phyloP scores from a whole-genome alignment of 2,113 vertebrate species.

The Scolopax mira region DNA sequence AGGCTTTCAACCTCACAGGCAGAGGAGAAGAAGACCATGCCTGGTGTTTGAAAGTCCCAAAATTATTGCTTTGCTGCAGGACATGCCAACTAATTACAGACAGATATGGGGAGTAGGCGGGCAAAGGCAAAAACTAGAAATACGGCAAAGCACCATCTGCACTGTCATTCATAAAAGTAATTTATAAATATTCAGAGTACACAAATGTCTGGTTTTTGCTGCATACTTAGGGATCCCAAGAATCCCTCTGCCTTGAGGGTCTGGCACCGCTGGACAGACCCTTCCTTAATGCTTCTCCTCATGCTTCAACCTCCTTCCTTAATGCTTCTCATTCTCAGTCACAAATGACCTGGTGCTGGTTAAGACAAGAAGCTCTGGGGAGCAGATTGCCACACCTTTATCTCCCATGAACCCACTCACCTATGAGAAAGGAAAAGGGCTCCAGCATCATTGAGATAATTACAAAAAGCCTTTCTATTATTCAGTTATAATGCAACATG shows the following conservation, averaged over 20 bases:
- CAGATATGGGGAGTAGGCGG: background rate
- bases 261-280: background rate
- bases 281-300: background rate
- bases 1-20: background rate
- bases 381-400: background rate
- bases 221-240: accelerated
- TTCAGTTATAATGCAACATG: background rate
- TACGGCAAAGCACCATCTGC: background rate
- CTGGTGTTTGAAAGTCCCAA: background rate
- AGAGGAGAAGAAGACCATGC: background rate
- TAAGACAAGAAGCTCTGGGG: background rate
- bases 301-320: background rate
- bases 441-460: background rate
- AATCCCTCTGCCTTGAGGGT: background rate
- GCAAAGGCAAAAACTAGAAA: background rate
- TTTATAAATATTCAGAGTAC: background rate
- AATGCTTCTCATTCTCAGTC: background rate
- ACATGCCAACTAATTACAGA: background rate
- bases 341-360: background rate
- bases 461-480: background rate
- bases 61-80: background rate
- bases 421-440: background rate
- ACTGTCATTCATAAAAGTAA: background rate
- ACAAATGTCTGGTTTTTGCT: background rate
- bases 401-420: background rate